Evolutionary conservation across 1,140 invertebrate species (phyloP).

Genomic region (Bursaphelenchus mucronatus): DNA sequence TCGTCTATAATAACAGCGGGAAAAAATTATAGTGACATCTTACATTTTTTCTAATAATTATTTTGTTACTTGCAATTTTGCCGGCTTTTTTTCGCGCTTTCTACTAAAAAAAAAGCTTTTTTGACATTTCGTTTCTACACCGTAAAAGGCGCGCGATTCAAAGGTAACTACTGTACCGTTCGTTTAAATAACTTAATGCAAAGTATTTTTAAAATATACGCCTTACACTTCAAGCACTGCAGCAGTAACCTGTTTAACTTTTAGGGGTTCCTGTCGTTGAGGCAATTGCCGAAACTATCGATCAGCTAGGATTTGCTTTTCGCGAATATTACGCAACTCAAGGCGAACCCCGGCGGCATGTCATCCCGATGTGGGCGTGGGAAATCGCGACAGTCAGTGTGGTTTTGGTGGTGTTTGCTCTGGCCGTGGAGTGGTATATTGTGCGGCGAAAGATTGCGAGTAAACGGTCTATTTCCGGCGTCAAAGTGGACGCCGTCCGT

Average conservation of each 20-base stretch:
- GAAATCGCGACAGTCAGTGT: conserved; percentile 24
- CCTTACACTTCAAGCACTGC: too few species aligned
- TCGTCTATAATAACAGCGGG: too few species aligned
- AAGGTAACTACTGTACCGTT: too few species aligned
- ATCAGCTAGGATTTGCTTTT: conserved; percentile 35
- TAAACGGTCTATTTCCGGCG: conserved; percentile 25
- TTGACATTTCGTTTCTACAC: too few species aligned
- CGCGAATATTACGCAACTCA: conserved; percentile 35
- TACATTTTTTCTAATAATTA: background rate
- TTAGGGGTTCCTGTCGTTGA: conserved; percentile 31
- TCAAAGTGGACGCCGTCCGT: conserved; percentile 22
- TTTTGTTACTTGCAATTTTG: too few species aligned
- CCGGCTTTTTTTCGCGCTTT: too few species aligned
- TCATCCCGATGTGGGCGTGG: conserved; percentile 36
- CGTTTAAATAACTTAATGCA: too few species aligned
- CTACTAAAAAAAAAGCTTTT: too few species aligned
- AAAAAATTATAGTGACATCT: too few species aligned
- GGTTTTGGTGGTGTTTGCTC: conserved; percentile 35
- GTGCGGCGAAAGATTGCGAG: conserved; percentile 32
- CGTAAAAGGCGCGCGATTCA: too few species aligned
- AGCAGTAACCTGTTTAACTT: conserved; percentile 1
- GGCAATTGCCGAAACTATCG: conserved; percentile 29
- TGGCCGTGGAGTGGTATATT: conserved; percentile 39
- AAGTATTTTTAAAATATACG: too few species aligned
- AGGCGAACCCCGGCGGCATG: conserved; percentile 32